Evolutionary conservation across 2,888 invertebrate species (phyloP), one percentile per base, ranked within the genome.

Genomic region (Trachelus troglodyta): DNA sequence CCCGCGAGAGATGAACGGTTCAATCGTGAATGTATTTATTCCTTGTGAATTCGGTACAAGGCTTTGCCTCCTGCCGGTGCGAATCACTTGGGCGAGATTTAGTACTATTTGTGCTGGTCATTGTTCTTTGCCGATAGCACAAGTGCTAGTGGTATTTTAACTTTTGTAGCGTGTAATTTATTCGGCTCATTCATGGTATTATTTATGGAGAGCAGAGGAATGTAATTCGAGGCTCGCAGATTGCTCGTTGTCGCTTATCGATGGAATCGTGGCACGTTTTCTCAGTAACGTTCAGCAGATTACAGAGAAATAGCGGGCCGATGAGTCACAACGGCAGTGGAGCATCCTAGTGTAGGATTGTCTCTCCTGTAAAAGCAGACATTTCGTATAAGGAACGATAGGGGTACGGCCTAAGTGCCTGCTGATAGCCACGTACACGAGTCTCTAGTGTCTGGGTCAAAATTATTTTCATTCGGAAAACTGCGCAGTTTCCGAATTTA

Each of bases 381-480:
- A 9, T 23, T 56, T 23, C 23, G 23, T 23, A 56, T 15, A 40
- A 1, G 9, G 40, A 56, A 23, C 15, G 40, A 40, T 40, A 15
- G 15, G 4, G 4, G 4, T 15, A 15, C 0, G 40, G 12, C 15
- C 15, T 15, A 15, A 1, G 40, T 56, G 40, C 9, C 6, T 2
- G 40, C 23, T 6, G 40, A 23, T 23, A 56, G 23, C 6, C 6
- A 56, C 6, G 23, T 56, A 23, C 40, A 56, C 23, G 40, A 56
- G 23, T 56, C 23, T 56, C 40, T 23, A 9, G 40, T 69, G 40
- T 40, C 76, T 76, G 31, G 73, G 56, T 33, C 30, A 73, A 81
- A 76, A 79, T 76, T 76, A 79, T 75, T 73, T 76, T 34, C 33
- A 76, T 68, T 15, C 31, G 31, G 31, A 3, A 71, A 30, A 71